These are phyloP conservation scores for Leuciscus idus DNA, from an alignment of 2,113 vertebrate genomes.

Conservation along the genomic window DNA sequence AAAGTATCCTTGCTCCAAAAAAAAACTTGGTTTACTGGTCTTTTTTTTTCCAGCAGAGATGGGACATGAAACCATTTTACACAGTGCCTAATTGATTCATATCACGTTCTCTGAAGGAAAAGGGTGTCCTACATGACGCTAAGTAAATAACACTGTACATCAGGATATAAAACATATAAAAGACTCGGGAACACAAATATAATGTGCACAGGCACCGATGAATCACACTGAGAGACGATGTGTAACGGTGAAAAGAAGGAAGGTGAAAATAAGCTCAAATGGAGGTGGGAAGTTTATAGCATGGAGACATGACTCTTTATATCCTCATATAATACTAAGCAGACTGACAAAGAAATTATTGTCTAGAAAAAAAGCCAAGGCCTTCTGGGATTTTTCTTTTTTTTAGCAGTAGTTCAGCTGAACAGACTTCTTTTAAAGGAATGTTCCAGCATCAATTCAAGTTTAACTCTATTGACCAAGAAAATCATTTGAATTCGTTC, in stretches of 20 bases:
- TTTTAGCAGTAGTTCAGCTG: neutral
- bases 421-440: neutral
- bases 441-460: neutral
- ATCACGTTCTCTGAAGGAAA: neutral
- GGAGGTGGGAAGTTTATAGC: neutral
- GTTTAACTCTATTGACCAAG: neutral
- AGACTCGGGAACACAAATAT: neutral
- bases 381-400: neutral
- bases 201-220: neutral
- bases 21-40: neutral
- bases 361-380: neutral
- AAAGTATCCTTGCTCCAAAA: neutral
- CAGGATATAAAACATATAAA: neutral
- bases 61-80: neutral
- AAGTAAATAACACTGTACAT: constrained; percentile 1
- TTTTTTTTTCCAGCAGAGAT: neutral
- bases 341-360: neutral
- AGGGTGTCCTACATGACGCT: neutral
- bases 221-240: neutral
- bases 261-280: constrained; percentile 31
- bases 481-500: neutral
- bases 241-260: neutral
- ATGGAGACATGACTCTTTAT: constrained; percentile 10
- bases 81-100: neutral
- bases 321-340: constrained; percentile 23